A percentile compares a stretch with the other conserved stretches of the same genome.
Conservation (phyloP, 2,113 vertebrate genomes). For the Rynchops niger region DNA sequence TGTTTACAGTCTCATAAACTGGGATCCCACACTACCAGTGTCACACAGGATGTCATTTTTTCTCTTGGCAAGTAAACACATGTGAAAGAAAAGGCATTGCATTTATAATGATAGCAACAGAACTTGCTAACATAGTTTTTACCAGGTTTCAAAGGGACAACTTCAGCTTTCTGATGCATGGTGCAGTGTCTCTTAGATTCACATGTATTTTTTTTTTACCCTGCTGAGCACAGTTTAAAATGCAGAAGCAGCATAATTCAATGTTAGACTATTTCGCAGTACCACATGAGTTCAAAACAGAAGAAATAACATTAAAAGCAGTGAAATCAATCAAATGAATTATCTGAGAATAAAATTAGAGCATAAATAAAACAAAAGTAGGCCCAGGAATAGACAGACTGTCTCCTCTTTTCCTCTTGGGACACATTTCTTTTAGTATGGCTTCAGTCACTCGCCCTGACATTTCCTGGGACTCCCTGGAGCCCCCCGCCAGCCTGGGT, state of each 20-base stretch:
- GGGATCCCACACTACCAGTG: constrained; percentile 62
- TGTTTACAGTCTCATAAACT: constrained; percentile 58
- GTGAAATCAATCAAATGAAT: constrained; percentile 54
- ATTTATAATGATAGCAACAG: constrained; percentile 42
- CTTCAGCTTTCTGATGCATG: constrained; percentile 31
- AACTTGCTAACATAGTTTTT: constrained; percentile 27
- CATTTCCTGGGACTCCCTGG: background rate
- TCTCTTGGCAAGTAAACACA: constrained; percentile 64
- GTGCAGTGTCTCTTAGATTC: background rate
- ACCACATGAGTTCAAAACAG: constrained; percentile 20
- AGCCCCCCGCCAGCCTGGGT: background rate
- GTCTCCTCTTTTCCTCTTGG: constrained; percentile 27
- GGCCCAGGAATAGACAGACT: constrained; percentile 22
- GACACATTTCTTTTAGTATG: constrained; percentile 25
- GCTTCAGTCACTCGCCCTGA: constrained; percentile 30
- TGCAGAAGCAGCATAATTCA: constrained; percentile 23
- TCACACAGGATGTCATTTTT: constrained; percentile 59
- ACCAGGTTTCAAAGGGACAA: constrained; percentile 25
- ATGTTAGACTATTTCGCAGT: constrained; percentile 17
- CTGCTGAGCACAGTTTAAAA: constrained; percentile 31
- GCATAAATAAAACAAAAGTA: constrained; percentile 36
- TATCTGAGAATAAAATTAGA: constrained; percentile 49
- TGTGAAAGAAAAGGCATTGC: constrained; percentile 47
- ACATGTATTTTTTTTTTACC: background rate
- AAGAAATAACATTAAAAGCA: constrained; percentile 54